Evolutionary conservation across 1,140 invertebrate genomes (phyloP).

Genomic region (Drosophila melanica): DNA sequence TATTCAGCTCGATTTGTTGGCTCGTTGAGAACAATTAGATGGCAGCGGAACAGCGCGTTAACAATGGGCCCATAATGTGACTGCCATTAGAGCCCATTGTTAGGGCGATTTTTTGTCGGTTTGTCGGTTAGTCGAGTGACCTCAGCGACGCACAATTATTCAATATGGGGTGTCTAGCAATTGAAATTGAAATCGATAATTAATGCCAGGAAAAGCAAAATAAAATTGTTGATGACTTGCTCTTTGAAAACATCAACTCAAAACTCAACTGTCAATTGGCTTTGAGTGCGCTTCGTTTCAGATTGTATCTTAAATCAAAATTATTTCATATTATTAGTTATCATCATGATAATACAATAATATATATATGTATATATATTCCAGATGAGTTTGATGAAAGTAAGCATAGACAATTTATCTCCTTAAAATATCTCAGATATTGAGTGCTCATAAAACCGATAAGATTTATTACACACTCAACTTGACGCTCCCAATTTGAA

Average conservation of each 20-base stretch:
- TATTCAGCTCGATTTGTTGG: constrained; percentile 34
- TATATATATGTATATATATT: too few species aligned
- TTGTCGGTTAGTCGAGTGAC: constrained; percentile 33
- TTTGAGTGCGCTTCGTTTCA: constrained; percentile 33
- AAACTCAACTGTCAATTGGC: constrained; percentile 32
- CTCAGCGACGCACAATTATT: constrained; percentile 27
- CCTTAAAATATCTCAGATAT: background rate
- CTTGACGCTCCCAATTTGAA: constrained; percentile 28
- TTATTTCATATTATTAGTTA: background rate
- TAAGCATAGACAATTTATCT: background rate
- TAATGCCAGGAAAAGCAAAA: constrained; percentile 33
- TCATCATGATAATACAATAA: too few species aligned
- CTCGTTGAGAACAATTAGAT: constrained; percentile 61
- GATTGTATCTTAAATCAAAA: constrained; percentile 25
- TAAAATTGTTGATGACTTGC: constrained; percentile 57
- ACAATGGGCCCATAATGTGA: constrained; percentile 36
- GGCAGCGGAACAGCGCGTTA: constrained; percentile 15
- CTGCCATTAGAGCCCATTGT: constrained; percentile 31
- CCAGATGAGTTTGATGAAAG: too few species aligned
- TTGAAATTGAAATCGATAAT: constrained; percentile 49
- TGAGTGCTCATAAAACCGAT: background rate
- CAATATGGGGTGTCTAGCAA: constrained; percentile 19
- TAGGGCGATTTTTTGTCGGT: constrained; percentile 2
- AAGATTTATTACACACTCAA: constrained; percentile 37
- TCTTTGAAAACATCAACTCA: constrained; percentile 14